Conservation (phyloP, 2,113 vertebrate genomes). For the Neodon shergylaensis region DNA sequence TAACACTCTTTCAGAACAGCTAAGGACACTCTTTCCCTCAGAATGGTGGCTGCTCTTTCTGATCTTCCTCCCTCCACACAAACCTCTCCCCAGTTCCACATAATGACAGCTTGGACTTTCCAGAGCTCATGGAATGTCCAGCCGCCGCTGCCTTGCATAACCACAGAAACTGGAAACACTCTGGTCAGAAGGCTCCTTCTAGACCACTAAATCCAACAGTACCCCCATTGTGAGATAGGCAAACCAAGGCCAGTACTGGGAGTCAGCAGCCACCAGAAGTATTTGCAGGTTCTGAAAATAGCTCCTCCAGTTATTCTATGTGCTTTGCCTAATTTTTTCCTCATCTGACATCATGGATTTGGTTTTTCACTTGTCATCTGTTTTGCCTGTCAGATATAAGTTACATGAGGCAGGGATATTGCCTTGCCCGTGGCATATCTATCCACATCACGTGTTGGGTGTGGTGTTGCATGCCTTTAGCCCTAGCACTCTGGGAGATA, state of each 20-base stretch:
- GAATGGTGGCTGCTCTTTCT: neutral
- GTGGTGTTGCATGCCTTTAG: too few species aligned
- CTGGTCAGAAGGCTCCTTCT: neutral
- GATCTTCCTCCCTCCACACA: conserved; percentile 51
- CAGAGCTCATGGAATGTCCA: conserved; percentile 34
- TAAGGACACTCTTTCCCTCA: neutral
- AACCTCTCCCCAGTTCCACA: conserved; percentile 53
- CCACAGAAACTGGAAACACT: conserved; percentile 46
- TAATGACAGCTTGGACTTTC: conserved; percentile 59
- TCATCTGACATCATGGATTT: conserved; percentile 16
- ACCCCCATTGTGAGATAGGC: neutral
- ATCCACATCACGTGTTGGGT: neutral
- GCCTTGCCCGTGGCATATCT: neutral
- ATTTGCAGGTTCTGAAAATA: conserved; percentile 62
- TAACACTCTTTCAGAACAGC: neutral
- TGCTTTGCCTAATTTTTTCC: conserved; percentile 38
- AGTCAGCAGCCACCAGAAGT: neutral
- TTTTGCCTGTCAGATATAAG: neutral
- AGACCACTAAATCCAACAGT: neutral
- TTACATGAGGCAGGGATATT: neutral
- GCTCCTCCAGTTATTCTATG: neutral
- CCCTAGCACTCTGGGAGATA: neutral
- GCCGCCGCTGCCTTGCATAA: conserved; percentile 66
- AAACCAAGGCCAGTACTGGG: neutral
- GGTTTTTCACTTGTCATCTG: neutral